Conservation (phyloP, 35 echinoderm and acorn worm genomes). For the Heliocidaris erythrogramma region DNA sequence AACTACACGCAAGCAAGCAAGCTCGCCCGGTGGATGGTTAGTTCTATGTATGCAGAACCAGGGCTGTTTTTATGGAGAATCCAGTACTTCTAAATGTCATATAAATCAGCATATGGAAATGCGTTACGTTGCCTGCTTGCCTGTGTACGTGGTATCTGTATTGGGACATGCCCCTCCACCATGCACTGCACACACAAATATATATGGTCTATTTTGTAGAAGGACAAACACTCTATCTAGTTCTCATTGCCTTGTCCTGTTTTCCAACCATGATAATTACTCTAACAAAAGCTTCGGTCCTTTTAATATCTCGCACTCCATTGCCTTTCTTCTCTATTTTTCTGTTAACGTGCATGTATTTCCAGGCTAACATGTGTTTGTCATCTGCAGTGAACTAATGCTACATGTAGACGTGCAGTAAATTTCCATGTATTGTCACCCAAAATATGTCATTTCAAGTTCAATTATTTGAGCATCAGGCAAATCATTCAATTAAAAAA, state of each 20-base stretch:
- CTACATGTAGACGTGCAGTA: neutral
- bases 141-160: neutral
- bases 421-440: neutral
- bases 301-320: neutral
- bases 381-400: neutral
- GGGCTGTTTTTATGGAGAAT: slow-evolving; percentile 42
- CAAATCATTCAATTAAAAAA: neutral
- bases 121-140: neutral
- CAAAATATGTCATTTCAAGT: neutral
- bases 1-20: neutral
- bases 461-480: neutral
- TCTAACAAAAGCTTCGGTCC: neutral
- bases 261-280: neutral
- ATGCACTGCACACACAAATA: neutral
- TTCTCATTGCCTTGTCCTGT: neutral
- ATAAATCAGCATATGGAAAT: slow-evolving; percentile 43
- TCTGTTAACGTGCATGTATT: neutral
- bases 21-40: neutral
- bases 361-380: neutral
- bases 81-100: slow-evolving; percentile 31
- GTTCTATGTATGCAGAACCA: slow-evolving; percentile 2
- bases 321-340: neutral
- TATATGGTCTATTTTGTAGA: neutral
- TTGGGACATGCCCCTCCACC: neutral
- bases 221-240: neutral